Evolutionary conservation across 2,113 vertebrate genomes (phyloP).

Genomic region (Silurus glanis): DNA sequence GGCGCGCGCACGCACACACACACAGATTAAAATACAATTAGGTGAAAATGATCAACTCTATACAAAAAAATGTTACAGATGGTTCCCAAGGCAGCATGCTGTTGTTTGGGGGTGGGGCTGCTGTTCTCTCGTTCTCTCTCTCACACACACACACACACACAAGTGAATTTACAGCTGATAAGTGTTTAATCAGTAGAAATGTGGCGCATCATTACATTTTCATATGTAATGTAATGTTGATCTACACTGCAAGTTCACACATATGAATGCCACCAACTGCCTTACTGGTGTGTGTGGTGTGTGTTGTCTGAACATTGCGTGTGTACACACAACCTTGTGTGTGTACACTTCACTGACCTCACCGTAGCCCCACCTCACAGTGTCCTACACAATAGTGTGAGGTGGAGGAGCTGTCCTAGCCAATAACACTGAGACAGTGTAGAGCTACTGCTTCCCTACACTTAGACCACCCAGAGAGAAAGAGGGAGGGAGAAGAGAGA

Average conservation of each 20-base stretch:
- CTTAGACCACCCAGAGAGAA: conserved; percentile 32
- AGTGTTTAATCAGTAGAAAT: not conserved
- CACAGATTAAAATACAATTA: conserved; percentile 47
- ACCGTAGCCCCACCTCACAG: conserved; percentile 1
- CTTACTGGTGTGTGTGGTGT: not conserved
- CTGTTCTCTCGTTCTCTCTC: not conserved
- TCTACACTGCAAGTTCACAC: not conserved
- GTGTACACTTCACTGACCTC: conserved; percentile 16
- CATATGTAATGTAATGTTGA: not conserved
- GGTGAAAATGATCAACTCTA: conserved; percentile 20
- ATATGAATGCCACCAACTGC: not conserved
- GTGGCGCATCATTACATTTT: not conserved
- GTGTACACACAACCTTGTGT: not conserved
- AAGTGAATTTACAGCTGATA: not conserved
- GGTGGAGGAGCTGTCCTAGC: conserved; percentile 38
- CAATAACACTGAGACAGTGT: conserved; percentile 49
- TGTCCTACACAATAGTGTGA: conserved; percentile 31
- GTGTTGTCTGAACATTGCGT: not conserved
- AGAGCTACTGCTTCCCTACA: conserved; percentile 20
- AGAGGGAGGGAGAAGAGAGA: not conserved
- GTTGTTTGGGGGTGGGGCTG: not conserved
- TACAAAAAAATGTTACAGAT: conserved; percentile 37
- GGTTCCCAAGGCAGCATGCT: conserved; percentile 22
- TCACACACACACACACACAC: not conserved
- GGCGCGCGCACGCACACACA: conserved; percentile 3